Evolutionary conservation across 1,140 invertebrate genomes (phyloP).

Genomic region (Bacillus rossius): DNA sequence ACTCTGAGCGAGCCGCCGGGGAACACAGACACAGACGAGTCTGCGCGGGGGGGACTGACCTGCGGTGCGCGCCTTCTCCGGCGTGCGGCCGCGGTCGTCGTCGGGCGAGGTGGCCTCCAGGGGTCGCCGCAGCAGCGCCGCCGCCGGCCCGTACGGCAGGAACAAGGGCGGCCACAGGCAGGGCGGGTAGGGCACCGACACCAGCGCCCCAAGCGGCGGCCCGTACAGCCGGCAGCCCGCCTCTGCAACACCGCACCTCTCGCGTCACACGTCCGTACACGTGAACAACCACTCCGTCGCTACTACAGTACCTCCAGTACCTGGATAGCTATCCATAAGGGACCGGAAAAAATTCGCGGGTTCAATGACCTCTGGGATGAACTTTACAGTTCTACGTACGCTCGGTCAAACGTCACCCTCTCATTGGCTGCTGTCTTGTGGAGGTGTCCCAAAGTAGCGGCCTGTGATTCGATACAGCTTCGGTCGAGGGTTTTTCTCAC

Average conservation of each 20-base stretch:
- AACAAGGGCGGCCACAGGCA: constrained; percentile 43
- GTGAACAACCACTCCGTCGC: neutral
- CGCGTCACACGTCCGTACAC: neutral
- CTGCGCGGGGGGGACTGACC: constrained; percentile 26
- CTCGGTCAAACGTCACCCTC: no score
- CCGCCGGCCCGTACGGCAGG: constrained; percentile 35
- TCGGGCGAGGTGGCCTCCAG: constrained; percentile 39
- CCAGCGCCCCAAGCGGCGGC: constrained; percentile 36
- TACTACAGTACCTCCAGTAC: neutral
- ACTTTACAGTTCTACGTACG: no score
- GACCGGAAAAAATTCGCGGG: no score
- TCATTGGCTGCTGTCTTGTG: no score
- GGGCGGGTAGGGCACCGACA: constrained; percentile 35
- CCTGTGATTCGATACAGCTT: no score
- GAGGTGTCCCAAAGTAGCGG: no score
- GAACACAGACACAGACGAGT: neutral
- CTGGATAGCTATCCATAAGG: neutral
- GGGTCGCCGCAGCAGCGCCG: constrained; percentile 20
- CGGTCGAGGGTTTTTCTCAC: no score
- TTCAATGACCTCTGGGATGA: no score
- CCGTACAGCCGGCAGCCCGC: constrained; percentile 38
- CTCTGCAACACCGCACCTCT: neutral
- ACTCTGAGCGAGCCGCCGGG: neutral
- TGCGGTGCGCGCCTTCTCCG: constrained; percentile 37
- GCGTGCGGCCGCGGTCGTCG: constrained; percentile 32